Conservation (phyloP, 2,113 vertebrate species). For the Symphodus melops region DNA sequence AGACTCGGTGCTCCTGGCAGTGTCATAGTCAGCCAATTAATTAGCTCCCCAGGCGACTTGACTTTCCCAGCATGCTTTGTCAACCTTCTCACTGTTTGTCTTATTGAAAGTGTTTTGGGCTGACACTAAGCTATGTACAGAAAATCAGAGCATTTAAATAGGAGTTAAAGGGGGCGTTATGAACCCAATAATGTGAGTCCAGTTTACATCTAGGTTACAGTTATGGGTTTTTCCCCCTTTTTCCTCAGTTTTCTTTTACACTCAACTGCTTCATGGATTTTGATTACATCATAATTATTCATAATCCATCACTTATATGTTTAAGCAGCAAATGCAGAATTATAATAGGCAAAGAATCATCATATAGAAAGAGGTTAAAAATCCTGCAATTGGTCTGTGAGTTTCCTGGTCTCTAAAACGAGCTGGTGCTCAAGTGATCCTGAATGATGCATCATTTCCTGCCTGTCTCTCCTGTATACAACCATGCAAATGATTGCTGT, state of each 20-base stretch:
- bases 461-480: too few species aligned
- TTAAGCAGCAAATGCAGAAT: neutral
- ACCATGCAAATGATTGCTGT: too few species aligned
- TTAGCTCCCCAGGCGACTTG: slow-evolving; percentile 65
- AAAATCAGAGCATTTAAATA: slow-evolving; percentile 28
- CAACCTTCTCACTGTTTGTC: slow-evolving; percentile 52
- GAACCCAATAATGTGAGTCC: neutral
- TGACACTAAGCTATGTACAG: slow-evolving; percentile 51
- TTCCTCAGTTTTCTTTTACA: too few species aligned
- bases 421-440: too few species aligned
- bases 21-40: slow-evolving; percentile 72
- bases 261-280: too few species aligned
- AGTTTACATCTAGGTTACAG: neutral
- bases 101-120: slow-evolving; percentile 63
- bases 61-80: slow-evolving; percentile 75
- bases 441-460: too few species aligned
- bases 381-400: neutral
- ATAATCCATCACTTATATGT: too few species aligned
- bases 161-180: slow-evolving; percentile 11
- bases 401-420: neutral
- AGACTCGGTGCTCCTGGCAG: slow-evolving; percentile 55
- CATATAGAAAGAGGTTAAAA: neutral
- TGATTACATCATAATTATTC: too few species aligned
- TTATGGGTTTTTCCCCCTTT: too few species aligned
- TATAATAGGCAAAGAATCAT: neutral